A percentile compares a stretch with the other conserved stretches of the same genome.
These are phyloP conservation scores for Odontothrips loti DNA, from an alignment of 2,888 invertebrate species.

Conservation along the genomic window DNA sequence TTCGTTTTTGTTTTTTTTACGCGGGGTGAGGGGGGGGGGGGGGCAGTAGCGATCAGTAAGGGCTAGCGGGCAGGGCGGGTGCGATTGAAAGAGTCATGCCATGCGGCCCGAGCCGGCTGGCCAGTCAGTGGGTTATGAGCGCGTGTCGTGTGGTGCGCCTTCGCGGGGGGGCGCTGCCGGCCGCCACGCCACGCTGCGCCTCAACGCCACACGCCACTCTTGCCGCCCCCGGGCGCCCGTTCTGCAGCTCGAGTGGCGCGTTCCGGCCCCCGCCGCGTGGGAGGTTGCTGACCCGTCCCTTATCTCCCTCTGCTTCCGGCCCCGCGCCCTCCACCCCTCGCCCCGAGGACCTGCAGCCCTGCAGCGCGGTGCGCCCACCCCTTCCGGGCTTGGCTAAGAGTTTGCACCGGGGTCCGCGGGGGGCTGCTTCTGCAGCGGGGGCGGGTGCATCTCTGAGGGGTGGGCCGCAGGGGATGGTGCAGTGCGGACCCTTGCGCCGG, in stretches of 20 bases:
- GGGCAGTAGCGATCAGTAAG: too few relatives aligned
- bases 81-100: background rate
- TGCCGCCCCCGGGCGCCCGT: background rate
- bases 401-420: too few relatives aligned
- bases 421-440: too few relatives aligned
- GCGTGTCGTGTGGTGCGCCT: background rate
- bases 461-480: too few relatives aligned
- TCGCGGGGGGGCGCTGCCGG: background rate
- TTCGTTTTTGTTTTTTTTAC: too few relatives aligned
- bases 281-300: background rate
- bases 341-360: background rate
- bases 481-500: too few relatives aligned
- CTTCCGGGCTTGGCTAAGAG: too few relatives aligned
- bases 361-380: background rate
- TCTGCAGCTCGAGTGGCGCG: background rate
- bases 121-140: background rate
- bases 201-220: background rate
- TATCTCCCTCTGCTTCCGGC: background rate
- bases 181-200: background rate
- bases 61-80: background rate
- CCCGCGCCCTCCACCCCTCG: background rate
- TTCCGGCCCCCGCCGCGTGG: background rate
- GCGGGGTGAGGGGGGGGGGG: too few relatives aligned
- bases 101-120: background rate
- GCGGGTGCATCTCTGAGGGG: too few relatives aligned